Evolutionary conservation across 2,888 invertebrate genomes (phyloP).

Genomic region (Pheosia gnoma): DNA sequence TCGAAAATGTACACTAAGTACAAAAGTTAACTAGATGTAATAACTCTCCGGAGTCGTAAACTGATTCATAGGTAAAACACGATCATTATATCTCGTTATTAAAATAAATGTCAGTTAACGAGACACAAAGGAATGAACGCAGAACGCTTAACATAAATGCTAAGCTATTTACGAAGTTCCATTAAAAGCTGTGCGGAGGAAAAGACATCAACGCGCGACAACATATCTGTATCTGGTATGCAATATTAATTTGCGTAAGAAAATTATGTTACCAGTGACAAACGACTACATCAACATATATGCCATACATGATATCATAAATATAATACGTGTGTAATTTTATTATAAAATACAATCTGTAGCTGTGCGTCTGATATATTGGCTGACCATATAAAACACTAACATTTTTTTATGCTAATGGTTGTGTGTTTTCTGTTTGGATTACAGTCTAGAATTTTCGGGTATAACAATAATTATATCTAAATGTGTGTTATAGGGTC

Average conservation of each 20-base stretch:
- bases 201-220: constrained; percentile 61
- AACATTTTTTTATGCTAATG: not conserved
- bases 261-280: constrained; percentile 5
- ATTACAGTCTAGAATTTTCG: constrained; percentile 19
- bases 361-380: not conserved
- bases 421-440: not conserved
- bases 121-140: constrained; percentile 40
- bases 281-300: not conserved
- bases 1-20: constrained; percentile 26
- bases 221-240: not conserved
- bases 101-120: constrained; percentile 55
- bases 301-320: not conserved
- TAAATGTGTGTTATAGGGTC: constrained; percentile 16
- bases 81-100: constrained; percentile 46
- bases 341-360: not conserved
- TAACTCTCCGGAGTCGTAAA: constrained; percentile 43
- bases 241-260: not conserved
- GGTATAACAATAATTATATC: constrained; percentile 9
- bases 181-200: constrained; percentile 33
- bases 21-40: constrained; percentile 41
- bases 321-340: too few relatives aligned
- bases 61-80: constrained; percentile 40
- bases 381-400: not conserved
- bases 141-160: constrained; percentile 23
- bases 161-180: constrained; percentile 32